Evolutionary conservation across 1,140 invertebrate species (phyloP).

Genomic region (Trichonephila clavata): DNA sequence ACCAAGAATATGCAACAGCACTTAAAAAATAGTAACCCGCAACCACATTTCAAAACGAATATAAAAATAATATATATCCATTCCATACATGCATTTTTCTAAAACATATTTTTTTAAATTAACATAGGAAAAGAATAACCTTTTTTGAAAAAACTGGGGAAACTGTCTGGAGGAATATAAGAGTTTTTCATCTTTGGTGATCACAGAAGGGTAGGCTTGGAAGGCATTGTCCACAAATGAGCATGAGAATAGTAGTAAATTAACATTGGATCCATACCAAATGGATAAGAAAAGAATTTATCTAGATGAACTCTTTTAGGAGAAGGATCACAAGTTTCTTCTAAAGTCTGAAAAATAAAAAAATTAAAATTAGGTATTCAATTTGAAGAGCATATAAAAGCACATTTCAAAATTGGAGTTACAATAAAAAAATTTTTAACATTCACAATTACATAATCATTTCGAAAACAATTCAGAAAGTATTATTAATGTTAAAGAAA

Average conservation of each 20-base stretch:
- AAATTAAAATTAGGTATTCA: neutral
- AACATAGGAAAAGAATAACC: slow-evolving; percentile 31
- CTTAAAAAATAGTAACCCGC: no score
- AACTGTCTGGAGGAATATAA: slow-evolving; percentile 66
- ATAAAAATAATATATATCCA: no score
- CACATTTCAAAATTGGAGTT: neutral
- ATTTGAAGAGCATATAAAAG: neutral
- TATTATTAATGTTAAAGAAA: neutral
- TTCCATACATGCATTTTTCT: no score
- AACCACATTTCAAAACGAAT: no score
- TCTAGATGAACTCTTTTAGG: slow-evolving; percentile 52
- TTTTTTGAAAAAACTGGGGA: slow-evolving; percentile 56
- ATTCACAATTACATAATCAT: no score
- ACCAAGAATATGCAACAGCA: no score
- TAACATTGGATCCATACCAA: slow-evolving; percentile 65
- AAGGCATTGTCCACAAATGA: slow-evolving; percentile 69
- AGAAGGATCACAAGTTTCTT: slow-evolving; percentile 62
- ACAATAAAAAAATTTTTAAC: neutral
- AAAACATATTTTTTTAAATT: neutral
- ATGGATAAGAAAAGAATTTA: slow-evolving; percentile 50
- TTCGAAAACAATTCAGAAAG: no score
- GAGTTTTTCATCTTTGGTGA: slow-evolving; percentile 72
- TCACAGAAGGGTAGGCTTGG: slow-evolving; percentile 68
- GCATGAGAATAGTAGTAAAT: slow-evolving; percentile 61
- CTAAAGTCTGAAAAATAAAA: slow-evolving; percentile 58